phyloP scores from a whole-genome alignment of 2,113 vertebrate genomes.

The Glaucomys volans region DNA sequence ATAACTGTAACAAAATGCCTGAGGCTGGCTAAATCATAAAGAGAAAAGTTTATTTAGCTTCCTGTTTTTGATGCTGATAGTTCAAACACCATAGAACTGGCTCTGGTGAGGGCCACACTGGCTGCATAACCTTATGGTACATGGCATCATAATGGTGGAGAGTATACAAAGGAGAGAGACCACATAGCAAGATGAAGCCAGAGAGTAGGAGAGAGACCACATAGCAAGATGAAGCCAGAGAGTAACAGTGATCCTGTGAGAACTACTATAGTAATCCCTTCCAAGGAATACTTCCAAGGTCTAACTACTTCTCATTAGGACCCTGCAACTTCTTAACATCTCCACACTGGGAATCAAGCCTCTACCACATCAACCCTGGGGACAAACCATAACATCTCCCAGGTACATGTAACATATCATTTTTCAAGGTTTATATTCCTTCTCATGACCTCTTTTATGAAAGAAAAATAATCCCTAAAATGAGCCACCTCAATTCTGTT shows the following conservation, averaged over 20 bases:
- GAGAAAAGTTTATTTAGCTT: neutral
- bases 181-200: neutral
- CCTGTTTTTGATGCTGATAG: neutral
- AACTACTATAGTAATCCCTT: neutral
- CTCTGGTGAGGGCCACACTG: neutral
- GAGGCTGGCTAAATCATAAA: neutral
- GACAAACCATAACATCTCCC: neutral
- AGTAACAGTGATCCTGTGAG: neutral
- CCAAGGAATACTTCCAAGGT: neutral
- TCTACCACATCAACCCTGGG: neutral
- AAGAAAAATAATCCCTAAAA: neutral
- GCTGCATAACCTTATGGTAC: neutral
- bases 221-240: neutral
- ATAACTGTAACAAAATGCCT: neutral
- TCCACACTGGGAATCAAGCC: neutral
- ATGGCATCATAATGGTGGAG: neutral
- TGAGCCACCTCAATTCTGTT: neutral
- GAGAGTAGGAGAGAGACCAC: neutral
- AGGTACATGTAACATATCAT: neutral
- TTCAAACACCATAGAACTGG: neutral
- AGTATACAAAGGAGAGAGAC: neutral
- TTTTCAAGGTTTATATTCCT: neutral
- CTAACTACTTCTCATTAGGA: neutral
- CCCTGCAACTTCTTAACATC: neutral
- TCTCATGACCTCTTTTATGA: slow-evolving; percentile 18